A percentile compares a stretch with the other conserved stretches of the same genome.
These are phyloP conservation scores for Adela reaumurella DNA, from an alignment of 2,888 invertebrate species.

Conservation along the genomic window DNA sequence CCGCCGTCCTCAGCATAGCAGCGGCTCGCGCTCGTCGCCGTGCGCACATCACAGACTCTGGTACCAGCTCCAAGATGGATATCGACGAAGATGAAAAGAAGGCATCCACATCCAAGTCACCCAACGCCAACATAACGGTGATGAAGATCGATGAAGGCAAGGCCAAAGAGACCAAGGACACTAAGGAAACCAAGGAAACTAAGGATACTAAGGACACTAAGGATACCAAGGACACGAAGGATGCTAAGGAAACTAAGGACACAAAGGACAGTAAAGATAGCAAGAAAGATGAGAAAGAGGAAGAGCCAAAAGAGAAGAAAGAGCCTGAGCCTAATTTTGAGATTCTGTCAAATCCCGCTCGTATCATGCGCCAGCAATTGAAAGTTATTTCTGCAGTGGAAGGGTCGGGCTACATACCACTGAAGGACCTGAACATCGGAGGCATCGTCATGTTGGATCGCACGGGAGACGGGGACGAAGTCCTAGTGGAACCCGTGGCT, in stretches of 20 bases:
- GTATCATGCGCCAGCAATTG: constrained; percentile 89
- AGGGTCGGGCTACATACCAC: constrained; percentile 73
- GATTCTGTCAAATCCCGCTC: constrained; percentile 90
- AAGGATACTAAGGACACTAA: constrained; percentile 82
- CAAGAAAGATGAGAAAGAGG: constrained; percentile 45
- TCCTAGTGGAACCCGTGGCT: constrained; percentile 88
- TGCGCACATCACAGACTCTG: constrained; percentile 70
- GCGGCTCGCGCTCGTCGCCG: constrained; percentile 89
- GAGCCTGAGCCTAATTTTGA: constrained; percentile 93
- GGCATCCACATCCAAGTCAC: constrained; percentile 33
- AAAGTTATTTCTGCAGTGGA: constrained; percentile 78
- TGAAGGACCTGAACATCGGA: constrained; percentile 92
- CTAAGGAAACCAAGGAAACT: constrained; percentile 39
- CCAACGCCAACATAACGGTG: constrained; percentile 47
- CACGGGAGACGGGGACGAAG: constrained; percentile 74
- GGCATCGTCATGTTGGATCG: constrained; percentile 95
- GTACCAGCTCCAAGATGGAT: constrained; percentile 81
- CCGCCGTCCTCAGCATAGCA: constrained; percentile 90
- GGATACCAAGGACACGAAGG: constrained; percentile 43
- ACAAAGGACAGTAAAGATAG: constrained; percentile 43
- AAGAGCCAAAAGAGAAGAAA: constrained; percentile 56
- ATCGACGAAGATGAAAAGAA: constrained; percentile 68
- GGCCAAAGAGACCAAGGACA: constrained; percentile 31
- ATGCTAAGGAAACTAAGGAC: constrained; percentile 44
- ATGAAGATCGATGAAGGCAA: constrained; percentile 42